A percentile compares a stretch with the other conserved stretches of the same genome.
Evolutionary conservation across 1,140 invertebrate genomes (phyloP).

Genomic region (Drosophila pseudoananassae): DNA sequence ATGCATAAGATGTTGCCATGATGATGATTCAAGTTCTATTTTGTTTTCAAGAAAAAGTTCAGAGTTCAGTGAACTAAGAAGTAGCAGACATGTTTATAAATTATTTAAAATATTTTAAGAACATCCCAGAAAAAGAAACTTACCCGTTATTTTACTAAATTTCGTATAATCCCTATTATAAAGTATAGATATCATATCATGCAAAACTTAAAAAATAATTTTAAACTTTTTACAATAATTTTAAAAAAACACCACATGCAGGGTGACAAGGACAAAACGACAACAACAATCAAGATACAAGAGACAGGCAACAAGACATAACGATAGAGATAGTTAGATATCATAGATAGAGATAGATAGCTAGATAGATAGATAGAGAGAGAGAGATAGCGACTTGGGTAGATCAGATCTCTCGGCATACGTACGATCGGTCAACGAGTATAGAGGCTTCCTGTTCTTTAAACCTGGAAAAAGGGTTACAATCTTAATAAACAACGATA

Average conservation of each 20-base stretch:
- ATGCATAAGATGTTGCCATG: conserved; percentile 10
- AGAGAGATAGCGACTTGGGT: conserved; percentile 24
- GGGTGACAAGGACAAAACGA: conserved; percentile 23
- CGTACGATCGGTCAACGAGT: conserved; percentile 94
- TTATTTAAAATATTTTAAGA: no score
- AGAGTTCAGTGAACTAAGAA: conserved; percentile 27
- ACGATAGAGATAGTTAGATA: conserved; percentile 18
- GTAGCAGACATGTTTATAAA: no score
- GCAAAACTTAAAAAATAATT: conserved; percentile 1
- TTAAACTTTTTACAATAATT: background rate
- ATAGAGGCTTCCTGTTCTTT: conserved; percentile 92
- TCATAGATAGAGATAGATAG: conserved; percentile 18
- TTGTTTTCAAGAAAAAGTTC: conserved; percentile 12
- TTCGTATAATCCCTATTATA: no score
- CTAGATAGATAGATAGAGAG: conserved; percentile 15
- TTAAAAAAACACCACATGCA: conserved; percentile 21
- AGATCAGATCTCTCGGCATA: conserved; percentile 84
- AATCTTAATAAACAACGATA: conserved; percentile 84
- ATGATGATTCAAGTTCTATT: conserved; percentile 22
- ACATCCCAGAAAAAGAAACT: no score
- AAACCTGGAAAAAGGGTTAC: conserved; percentile 91
- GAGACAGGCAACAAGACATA: conserved; percentile 36
- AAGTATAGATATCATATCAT: background rate
- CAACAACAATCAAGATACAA: conserved; percentile 12
- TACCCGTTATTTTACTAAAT: no score